Base-by-base conservation (phyloP, 2,888 invertebrate species). In the Himalopsyche tibetana region DNA sequence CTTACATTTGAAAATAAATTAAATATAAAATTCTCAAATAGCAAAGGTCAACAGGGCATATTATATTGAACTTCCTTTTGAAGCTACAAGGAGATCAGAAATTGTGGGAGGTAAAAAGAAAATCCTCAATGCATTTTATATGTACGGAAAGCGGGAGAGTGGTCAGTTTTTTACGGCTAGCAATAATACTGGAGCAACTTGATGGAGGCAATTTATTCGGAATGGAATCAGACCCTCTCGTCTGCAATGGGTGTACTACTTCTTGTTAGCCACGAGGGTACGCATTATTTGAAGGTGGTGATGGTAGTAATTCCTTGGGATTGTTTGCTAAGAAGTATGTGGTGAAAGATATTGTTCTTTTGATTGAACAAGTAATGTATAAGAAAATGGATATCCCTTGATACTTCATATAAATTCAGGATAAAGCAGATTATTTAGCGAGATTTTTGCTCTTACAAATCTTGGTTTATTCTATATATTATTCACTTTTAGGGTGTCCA, bases 181-280 rank as follows among this genome's bases (percentile, higher is more conserved):
- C 80, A 38, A 40, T 80, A 80, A 80, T 42, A 80, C 80, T 40
- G 80, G 63, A 63, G 80, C 80, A n/a, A 80, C 40, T 80, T 80
- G 80, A 80, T 80, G 80, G 80, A 12, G 42, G 80, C 80, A 40
- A 42, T 80, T 80, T 80, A 80, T 80, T n/a, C 42, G 80, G 38
- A 80, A 80, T 80, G 80, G 80, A 80, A 80, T 80, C 80, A 42
- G 38, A 80, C 42, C 42, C 80, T 42, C 80, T 80, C 38, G 36
- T 19, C 63, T 28, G 63, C 63, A 63, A 63, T 28, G 63, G 63
- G n/a, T 28, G 63, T 63, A 63, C 28, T 28, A 28, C 63, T 63
- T 51, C 51, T 51, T 63, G 19, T 19, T 19, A 63, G 28, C 63
- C 63, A 19, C 11, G 63, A 63, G 63, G 63, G 63, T 63, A 19